phyloP scores from a whole-genome alignment of 2,888 invertebrate genomes.

The Drosophila mimica region DNA sequence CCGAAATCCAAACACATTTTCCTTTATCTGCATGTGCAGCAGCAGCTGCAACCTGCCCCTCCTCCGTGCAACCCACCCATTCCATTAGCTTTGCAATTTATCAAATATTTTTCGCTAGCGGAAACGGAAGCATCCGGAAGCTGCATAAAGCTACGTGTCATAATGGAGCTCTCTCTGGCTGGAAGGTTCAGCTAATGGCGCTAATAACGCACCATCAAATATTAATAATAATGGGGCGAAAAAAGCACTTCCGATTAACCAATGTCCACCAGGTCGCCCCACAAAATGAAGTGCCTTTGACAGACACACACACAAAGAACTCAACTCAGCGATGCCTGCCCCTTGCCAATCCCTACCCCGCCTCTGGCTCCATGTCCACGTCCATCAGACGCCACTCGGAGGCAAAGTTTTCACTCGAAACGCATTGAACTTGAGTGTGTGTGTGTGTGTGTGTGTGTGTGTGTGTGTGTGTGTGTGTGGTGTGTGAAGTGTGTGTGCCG shows the following conservation, averaged over 20 bases:
- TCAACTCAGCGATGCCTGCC: conserved; percentile 1
- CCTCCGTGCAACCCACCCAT: not conserved
- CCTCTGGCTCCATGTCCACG: conserved; percentile 5
- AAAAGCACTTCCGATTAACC: conserved; percentile 59
- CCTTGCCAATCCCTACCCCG: not conserved
- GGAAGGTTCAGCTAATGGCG: conserved; percentile 57
- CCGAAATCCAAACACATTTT: conserved; percentile 64
- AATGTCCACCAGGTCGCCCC: conserved; percentile 23
- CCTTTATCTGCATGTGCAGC: conserved; percentile 72
- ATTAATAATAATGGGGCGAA: conserved; percentile 64
- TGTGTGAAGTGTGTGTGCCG: conserved; percentile 53
- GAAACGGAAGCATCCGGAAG: conserved; percentile 74
- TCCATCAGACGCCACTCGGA: conserved; percentile 28
- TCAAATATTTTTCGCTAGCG: conserved; percentile 63
- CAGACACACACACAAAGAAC: conserved; percentile 32
- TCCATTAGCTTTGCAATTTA: conserved; percentile 71
- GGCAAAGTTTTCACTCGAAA: conserved; percentile 68
- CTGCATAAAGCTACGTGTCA: conserved; percentile 69
- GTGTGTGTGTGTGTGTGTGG: conserved; percentile 49
- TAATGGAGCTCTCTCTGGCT: conserved; percentile 38
- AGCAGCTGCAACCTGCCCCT: conserved; percentile 7
- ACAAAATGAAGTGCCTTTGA: conserved; percentile 52
- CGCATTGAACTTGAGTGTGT: conserved; percentile 40
- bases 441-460: conserved; percentile 24
- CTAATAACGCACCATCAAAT: conserved; percentile 70